Base-by-base conservation (phyloP, 2,113 vertebrate genomes). In the Nothobranchius kuhntae region DNA sequence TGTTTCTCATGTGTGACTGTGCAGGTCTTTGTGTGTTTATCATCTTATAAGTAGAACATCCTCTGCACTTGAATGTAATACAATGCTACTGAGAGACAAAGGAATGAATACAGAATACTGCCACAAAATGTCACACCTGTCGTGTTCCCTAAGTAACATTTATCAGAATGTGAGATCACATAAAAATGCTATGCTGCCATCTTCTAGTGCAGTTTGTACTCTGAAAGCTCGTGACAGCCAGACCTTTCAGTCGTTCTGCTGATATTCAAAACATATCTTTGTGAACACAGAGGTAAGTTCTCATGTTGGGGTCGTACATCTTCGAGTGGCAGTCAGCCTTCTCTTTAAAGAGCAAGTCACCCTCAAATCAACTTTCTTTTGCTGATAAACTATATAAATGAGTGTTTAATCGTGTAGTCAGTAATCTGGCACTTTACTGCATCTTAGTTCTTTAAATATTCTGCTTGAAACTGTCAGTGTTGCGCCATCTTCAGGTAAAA, bases 71-170 rank as follows among this genome's bases (percentile, higher is more conserved):
- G 17, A 44, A 12, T 40, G 14, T 54, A 47, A 63, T 48, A 30
- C 5, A 14, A 54, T 63, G 72, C 44, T 58, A 50, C 35, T 51
- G 61, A 53, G 42, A 68, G 61, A 58, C 63, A 58, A 9, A 40
- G 38, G 69, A 65, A 52, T 24, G 40, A 65, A 50, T 52, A 68
- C 47, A 67, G 53, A 58, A 51, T 50, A 55, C 63, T 61, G 57
- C 66, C 13, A 35, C 61, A 52, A 81, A 90, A 90, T 90, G 84
- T 79, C 84, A 87, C 44, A 84, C 73, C 81, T 81, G 85, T 85
- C 86, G 40, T 82, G 85, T 87, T 77, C 84, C 74, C 65, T 45
- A 64, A 83, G 77, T 87, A 86, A 83, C 86, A 89, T 85, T 89
- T 77, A 85, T 89, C 82, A 86, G 83, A 77, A 68, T 13, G 75